phyloP scores from a whole-genome alignment of 2,888 invertebrate species.

The Zygothrica quintamaculata region DNA sequence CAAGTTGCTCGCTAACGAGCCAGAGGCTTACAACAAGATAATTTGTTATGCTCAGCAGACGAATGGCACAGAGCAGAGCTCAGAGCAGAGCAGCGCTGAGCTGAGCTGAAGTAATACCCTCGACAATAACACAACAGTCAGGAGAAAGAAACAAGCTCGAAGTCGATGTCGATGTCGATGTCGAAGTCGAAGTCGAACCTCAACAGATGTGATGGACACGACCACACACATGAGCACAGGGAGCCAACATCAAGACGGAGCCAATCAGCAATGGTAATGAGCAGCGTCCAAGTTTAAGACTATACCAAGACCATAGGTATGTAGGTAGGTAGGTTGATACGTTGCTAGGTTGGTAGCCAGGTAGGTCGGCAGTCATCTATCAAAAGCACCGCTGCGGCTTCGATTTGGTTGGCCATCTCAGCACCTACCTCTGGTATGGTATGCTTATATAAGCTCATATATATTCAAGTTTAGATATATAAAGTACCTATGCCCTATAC shows the following conservation, averaged over 20 bases:
- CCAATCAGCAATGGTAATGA: conserved; percentile 76
- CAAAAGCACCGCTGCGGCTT: conserved; percentile 68
- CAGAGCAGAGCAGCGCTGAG: too few species aligned
- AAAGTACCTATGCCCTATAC: conserved; percentile 13
- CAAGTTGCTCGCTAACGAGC: conserved; percentile 72
- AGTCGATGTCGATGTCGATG: not conserved
- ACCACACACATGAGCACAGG: conserved; percentile 66
- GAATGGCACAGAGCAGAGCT: conserved; percentile 41
- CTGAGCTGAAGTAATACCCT: too few species aligned
- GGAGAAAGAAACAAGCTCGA: conserved; percentile 32
- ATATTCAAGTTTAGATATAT: conserved; percentile 1
- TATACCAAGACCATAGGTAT: conserved; percentile 14
- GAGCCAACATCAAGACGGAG: conserved; percentile 47
- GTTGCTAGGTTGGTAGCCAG: conserved; percentile 10
- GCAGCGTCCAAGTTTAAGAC: conserved; percentile 49
- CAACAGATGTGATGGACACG: conserved; percentile 68
- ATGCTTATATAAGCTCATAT: not conserved
- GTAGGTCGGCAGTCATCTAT: conserved; percentile 59
- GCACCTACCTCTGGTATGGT: conserved; percentile 29
- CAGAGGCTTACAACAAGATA: conserved; percentile 67
- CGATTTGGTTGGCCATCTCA: conserved; percentile 56
- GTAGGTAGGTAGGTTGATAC: conserved; percentile 18
- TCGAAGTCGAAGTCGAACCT: conserved; percentile 12
- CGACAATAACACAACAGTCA: too few species aligned
- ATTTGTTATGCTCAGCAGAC: conserved; percentile 69